Evolutionary conservation across 2,888 invertebrate genomes (phyloP).

Genomic region (Liodrosophila aerea): DNA sequence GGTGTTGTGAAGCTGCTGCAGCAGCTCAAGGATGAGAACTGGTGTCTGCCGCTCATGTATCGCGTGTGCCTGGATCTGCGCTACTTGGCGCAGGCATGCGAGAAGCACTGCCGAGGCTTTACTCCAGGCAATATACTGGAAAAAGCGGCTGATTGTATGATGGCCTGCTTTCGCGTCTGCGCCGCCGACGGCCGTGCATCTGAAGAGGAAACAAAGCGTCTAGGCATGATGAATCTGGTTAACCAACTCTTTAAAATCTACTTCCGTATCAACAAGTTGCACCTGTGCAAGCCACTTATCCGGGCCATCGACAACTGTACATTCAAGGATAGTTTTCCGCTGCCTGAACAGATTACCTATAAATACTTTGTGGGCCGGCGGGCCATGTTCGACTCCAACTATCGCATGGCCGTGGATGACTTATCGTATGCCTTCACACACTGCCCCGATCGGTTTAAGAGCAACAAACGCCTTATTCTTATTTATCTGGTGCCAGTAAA

Average conservation of each 20-base stretch:
- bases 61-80: slow-evolving; percentile 94
- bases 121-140: slow-evolving; percentile 86
- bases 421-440: slow-evolving; percentile 96
- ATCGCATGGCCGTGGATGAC: slow-evolving; percentile 95
- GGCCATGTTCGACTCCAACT: slow-evolving; percentile 99
- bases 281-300: slow-evolving; percentile 96
- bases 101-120: slow-evolving; percentile 83
- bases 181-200: slow-evolving; percentile 92
- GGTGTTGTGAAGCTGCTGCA: slow-evolving; percentile 92
- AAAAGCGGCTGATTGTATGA: slow-evolving; percentile 95
- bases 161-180: slow-evolving; percentile 96
- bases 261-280: slow-evolving; percentile 94
- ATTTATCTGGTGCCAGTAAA: slow-evolving; percentile 98
- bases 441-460: slow-evolving; percentile 90
- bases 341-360: slow-evolving; percentile 97
- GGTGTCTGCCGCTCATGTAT: slow-evolving; percentile 97
- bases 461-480: slow-evolving; percentile 95
- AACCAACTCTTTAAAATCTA: slow-evolving; percentile 98
- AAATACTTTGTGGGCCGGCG: slow-evolving; percentile 98
- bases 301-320: slow-evolving; percentile 97
- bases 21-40: slow-evolving; percentile 95
- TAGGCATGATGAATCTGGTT: slow-evolving; percentile 97
- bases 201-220: slow-evolving; percentile 95
- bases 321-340: slow-evolving; percentile 93
- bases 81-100: slow-evolving; percentile 91